These are phyloP conservation scores for Griposia aprilina DNA, from an alignment of 2,888 invertebrate species.

Conservation along the genomic window DNA sequence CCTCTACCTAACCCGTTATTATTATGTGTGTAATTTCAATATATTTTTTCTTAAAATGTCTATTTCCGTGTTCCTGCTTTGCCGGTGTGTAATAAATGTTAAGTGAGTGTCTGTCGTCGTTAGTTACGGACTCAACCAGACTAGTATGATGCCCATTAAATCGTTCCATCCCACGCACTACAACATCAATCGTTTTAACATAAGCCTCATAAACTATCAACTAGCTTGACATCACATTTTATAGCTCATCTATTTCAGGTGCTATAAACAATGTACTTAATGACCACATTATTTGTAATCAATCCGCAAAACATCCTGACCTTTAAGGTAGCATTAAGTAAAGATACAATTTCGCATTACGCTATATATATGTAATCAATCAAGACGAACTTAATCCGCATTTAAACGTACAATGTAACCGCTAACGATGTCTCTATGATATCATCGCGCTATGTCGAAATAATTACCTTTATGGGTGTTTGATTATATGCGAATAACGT, in stretches of 20 bases:
- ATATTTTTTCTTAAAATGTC: not conserved
- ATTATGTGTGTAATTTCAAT: not conserved
- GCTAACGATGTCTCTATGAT: slow-evolving; percentile 68
- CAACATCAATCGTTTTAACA: slow-evolving; percentile 51
- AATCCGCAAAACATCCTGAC: slow-evolving; percentile 64
- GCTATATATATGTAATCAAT: slow-evolving; percentile 65
- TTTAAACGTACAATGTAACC: slow-evolving; percentile 67
- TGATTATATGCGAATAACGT: slow-evolving; percentile 68
- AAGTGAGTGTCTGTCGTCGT: slow-evolving; percentile 13
- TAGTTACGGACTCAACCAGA: slow-evolving; percentile 26
- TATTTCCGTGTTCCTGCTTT: not conserved
- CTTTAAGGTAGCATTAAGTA: slow-evolving; percentile 63
- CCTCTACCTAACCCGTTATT: not conserved
- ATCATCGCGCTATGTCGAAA: slow-evolving; percentile 62
- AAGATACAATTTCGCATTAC: slow-evolving; percentile 66
- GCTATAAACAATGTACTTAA: slow-evolving; percentile 64
- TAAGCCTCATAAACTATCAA: slow-evolving; percentile 52
- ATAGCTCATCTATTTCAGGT: slow-evolving; percentile 61
- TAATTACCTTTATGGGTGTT: slow-evolving; percentile 69
- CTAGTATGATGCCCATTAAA: slow-evolving; percentile 57
- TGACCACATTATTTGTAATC: slow-evolving; percentile 67
- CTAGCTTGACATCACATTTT: slow-evolving; percentile 60
- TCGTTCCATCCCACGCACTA: slow-evolving; percentile 53
- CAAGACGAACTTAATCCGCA: slow-evolving; percentile 67
- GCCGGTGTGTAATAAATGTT: slow-evolving; percentile 7